Percentiles rank a stretch among this genome's conserved stretches.
phyloP scores from a whole-genome alignment of 1,140 invertebrate species.

The Drosophila pseudoananassae region DNA sequence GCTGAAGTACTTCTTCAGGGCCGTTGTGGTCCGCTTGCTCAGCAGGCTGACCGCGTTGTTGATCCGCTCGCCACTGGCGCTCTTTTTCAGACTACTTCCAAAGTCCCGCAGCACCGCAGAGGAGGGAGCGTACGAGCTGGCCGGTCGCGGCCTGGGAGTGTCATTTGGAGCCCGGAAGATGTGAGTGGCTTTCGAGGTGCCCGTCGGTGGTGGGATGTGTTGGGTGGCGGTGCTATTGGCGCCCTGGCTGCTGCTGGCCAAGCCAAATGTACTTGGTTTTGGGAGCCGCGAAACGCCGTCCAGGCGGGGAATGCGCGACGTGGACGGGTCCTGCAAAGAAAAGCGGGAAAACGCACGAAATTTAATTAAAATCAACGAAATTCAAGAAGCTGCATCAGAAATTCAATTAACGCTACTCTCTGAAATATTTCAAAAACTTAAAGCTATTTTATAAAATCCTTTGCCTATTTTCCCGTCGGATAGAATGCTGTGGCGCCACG shows the following conservation, averaged over 20 bases:
- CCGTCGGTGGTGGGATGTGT: constrained; percentile 64
- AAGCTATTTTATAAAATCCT: neutral
- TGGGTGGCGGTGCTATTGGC: constrained; percentile 32
- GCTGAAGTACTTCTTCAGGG: constrained; percentile 62
- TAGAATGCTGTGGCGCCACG: constrained; percentile 36
- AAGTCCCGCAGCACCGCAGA: constrained; percentile 51
- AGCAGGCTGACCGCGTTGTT: constrained; percentile 66
- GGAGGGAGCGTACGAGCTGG: constrained; percentile 52
- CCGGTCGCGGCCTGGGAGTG: constrained; percentile 45
- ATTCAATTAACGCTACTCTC: too few species aligned
- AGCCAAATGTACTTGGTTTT: constrained; percentile 58
- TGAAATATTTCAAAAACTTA: neutral
- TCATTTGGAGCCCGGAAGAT: constrained; percentile 56
- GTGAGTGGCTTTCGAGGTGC: constrained; percentile 48
- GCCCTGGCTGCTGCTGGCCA: constrained; percentile 18
- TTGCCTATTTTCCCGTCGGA: neutral
- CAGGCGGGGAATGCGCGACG: constrained; percentile 74
- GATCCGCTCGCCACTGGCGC: constrained; percentile 67
- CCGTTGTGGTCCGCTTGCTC: constrained; percentile 60
- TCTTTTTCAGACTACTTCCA: constrained; percentile 64
- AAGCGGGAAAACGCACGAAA: constrained; percentile 2
- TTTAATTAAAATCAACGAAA: constrained; percentile 11
- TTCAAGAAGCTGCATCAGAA: too few species aligned
- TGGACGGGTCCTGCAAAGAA: constrained; percentile 68
- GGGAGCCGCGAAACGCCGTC: constrained; percentile 74